Conservation (phyloP, 2,113 vertebrate genomes). For the Alexandromys fortis region DNA sequence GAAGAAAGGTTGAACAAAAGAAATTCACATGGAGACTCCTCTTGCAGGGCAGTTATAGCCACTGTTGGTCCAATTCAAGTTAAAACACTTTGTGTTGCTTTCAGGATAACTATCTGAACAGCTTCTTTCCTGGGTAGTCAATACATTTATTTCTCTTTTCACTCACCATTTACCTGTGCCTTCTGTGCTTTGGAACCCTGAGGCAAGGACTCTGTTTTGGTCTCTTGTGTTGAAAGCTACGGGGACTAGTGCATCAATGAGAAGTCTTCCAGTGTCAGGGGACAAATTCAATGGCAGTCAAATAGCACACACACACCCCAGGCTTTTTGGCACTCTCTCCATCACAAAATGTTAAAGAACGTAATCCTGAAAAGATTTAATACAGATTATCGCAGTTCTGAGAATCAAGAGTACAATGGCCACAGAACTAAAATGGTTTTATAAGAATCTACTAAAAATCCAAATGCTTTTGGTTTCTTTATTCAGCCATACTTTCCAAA, state of each 20-base stretch:
- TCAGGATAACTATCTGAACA: too few relatives aligned
- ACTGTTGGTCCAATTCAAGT: background rate
- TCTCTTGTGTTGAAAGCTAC: background rate
- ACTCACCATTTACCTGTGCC: background rate
- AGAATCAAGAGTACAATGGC: background rate
- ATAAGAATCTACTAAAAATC: background rate
- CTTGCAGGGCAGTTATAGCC: background rate
- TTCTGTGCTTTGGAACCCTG: background rate
- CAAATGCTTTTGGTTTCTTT: background rate
- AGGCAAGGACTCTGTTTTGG: background rate
- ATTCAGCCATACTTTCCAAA: background rate
- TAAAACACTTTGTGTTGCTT: background rate
- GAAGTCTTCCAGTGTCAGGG: background rate
- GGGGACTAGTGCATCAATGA: background rate
- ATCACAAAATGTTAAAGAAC: background rate
- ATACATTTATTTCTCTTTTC: background rate
- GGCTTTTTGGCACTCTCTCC: too few relatives aligned
- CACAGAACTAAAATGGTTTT: background rate
- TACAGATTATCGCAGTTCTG: background rate
- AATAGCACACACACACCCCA: background rate
- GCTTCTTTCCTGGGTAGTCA: fast-evolving
- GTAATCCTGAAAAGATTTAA: background rate
- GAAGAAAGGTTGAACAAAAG: background rate
- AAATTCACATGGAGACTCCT: background rate
- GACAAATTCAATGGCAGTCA: background rate